Conservation (phyloP, 2,797 vertebrate genomes). For the Sebastes taczanowskii region DNA sequence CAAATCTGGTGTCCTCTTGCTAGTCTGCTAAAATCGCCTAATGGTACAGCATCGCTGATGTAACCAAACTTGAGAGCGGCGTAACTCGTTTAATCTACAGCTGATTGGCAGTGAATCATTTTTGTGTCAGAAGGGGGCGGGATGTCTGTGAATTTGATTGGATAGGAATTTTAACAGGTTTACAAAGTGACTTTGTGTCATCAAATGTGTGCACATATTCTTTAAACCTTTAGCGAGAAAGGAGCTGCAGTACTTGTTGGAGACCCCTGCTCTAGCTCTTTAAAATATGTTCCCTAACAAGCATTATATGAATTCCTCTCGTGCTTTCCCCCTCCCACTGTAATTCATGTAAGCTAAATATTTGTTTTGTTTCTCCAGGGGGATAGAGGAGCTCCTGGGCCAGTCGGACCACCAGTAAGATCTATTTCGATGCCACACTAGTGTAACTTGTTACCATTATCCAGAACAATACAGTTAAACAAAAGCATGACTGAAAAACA, state of each 20-base stretch:
- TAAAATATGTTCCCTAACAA: background rate
- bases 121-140: too few relatives aligned
- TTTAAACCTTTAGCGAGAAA: too few relatives aligned
- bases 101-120: too few relatives aligned
- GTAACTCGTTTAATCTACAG: too few relatives aligned
- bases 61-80: fast-evolving
- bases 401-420: slow-evolving; percentile 95
- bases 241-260: too few relatives aligned
- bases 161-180: too few relatives aligned
- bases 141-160: too few relatives aligned
- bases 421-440: slow-evolving; percentile 51
- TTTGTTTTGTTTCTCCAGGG: slow-evolving; percentile 87
- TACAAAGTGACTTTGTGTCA: too few relatives aligned
- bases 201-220: too few relatives aligned
- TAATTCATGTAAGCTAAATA: slow-evolving; percentile 76
- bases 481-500: slow-evolving; percentile 4
- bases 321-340: slow-evolving; percentile 35
- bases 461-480: slow-evolving; percentile 20
- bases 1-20: too few relatives aligned
- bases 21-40: too few relatives aligned
- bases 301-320: slow-evolving; percentile 45
- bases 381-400: slow-evolving; percentile 92
- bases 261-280: background rate
- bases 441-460: slow-evolving; percentile 36
- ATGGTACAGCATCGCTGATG: too few relatives aligned